Evolutionary conservation across 2,888 invertebrate species (phyloP).

Genomic region (Stomorhina lunata): DNA sequence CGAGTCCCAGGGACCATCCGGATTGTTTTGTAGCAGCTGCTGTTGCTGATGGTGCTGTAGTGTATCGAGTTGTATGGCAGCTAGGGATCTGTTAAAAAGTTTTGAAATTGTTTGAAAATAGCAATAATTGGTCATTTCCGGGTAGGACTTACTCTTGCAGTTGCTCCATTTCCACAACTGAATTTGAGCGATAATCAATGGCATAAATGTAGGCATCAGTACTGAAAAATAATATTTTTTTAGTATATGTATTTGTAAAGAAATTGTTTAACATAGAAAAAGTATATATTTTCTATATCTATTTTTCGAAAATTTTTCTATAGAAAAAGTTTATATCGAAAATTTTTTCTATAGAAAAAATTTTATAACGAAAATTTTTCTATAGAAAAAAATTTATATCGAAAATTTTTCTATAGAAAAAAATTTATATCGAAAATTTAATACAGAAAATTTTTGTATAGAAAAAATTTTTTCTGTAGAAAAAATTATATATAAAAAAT

Average conservation of each 20-base stretch:
- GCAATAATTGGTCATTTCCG: neutral
- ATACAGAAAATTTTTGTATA: too few relatives aligned
- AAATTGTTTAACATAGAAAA: neutral
- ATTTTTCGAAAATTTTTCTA: too few relatives aligned
- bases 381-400: too few relatives aligned
- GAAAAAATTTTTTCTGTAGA: too few relatives aligned
- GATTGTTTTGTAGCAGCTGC: constrained; percentile 58
- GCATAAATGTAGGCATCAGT: constrained; percentile 93
- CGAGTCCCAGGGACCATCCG: constrained; percentile 61
- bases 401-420: too few relatives aligned
- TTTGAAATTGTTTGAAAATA: too few relatives aligned
- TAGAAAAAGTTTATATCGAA: too few relatives aligned
- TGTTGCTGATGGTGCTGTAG: constrained; percentile 73
- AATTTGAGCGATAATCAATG: constrained; percentile 89
- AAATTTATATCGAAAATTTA: too few relatives aligned
- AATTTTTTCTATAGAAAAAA: too few relatives aligned
- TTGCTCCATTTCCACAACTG: constrained; percentile 89
- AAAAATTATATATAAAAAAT: too few relatives aligned
- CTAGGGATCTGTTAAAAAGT: constrained; percentile 83
- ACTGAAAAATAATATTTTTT: constrained; percentile 80
- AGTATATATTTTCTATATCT: too few relatives aligned
- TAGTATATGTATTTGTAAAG: neutral
- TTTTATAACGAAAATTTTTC: too few relatives aligned
- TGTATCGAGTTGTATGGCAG: constrained; percentile 70
- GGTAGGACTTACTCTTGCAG: constrained; percentile 84